Conservation (phyloP, 2,888 invertebrate species). For the Andrena fulva region DNA sequence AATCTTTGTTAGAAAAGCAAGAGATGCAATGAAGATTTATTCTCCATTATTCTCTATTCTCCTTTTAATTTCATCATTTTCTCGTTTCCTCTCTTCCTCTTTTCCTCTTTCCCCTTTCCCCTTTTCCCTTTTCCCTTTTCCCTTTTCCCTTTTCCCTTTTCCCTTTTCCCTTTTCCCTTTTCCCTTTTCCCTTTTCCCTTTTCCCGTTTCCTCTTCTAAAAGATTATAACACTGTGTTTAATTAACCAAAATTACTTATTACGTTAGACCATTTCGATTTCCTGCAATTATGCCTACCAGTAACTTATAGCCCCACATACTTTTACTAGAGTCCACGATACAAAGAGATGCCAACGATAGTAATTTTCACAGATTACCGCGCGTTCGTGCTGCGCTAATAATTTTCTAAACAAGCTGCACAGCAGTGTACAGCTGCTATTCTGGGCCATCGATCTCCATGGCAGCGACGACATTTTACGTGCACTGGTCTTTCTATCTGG, state of each 20-base stretch:
- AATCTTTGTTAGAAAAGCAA: too few relatives aligned
- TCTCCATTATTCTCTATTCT: too few relatives aligned
- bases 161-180: too few relatives aligned
- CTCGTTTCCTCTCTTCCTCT: too few relatives aligned
- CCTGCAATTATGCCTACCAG: not conserved
- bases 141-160: too few relatives aligned
- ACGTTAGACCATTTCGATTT: not conserved
- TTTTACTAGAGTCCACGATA: not conserved
- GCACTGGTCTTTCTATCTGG: slow-evolving; percentile 33
- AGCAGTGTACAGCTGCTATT: slow-evolving; percentile 26
- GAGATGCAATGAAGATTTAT: too few relatives aligned
- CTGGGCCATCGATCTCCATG: slow-evolving; percentile 44
- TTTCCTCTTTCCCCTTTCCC: too few relatives aligned
- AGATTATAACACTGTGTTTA: not conserved
- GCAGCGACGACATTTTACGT: slow-evolving; percentile 44
- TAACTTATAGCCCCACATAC: not conserved
- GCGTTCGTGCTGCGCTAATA: not conserved
- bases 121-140: too few relatives aligned
- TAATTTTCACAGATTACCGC: slow-evolving; percentile 35
- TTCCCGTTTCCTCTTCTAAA: too few relatives aligned
- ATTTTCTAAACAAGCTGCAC: slow-evolving; percentile 35
- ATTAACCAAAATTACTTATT: not conserved
- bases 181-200: too few relatives aligned
- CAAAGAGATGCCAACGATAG: not conserved
- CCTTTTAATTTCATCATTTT: too few relatives aligned